Evolutionary conservation across 2,888 invertebrate species (phyloP).

Genomic region (Oscheius sp.): DNA sequence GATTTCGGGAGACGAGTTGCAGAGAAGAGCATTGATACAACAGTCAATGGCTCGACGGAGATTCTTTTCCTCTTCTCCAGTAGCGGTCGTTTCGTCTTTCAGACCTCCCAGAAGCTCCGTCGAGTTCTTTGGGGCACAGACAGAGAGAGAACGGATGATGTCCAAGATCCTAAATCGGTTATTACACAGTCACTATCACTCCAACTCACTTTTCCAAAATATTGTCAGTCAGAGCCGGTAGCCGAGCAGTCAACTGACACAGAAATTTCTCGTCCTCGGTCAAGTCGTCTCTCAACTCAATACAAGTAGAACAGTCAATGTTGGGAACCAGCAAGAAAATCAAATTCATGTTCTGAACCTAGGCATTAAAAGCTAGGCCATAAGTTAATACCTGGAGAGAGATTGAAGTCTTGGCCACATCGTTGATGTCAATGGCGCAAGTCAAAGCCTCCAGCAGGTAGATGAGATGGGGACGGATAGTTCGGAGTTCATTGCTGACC

Average conservation of each 20-base stretch:
- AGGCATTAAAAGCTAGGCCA: neutral
- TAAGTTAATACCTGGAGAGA: conserved; percentile 18
- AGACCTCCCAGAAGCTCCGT: conserved; percentile 36
- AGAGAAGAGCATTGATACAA: conserved; percentile 32
- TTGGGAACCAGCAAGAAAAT: conserved; percentile 42
- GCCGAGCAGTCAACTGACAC: conserved; percentile 31
- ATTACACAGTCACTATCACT: neutral
- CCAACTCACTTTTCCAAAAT: conserved; percentile 37
- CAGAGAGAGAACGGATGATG: conserved; percentile 38
- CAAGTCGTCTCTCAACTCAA: conserved; percentile 30
- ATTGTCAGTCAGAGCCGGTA: conserved; percentile 30
- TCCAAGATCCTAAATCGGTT: conserved; percentile 12
- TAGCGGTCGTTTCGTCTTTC: conserved; percentile 35
- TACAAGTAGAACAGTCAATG: conserved; percentile 35
- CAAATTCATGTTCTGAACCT: conserved; percentile 35
- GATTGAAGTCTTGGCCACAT: conserved; percentile 38
- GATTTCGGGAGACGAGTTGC: conserved; percentile 28
- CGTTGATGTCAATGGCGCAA: conserved; percentile 55
- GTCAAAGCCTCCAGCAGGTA: conserved; percentile 51
- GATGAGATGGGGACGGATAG: conserved; percentile 45
- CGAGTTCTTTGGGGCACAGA: conserved; percentile 45
- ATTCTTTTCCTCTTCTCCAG: conserved; percentile 32
- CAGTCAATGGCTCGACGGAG: conserved; percentile 30
- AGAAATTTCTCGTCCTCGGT: conserved; percentile 43
- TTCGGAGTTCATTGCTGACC: neutral